Base-by-base conservation (phyloP, 2,888 invertebrate species). In the Coelogynopora nodosa region DNA sequence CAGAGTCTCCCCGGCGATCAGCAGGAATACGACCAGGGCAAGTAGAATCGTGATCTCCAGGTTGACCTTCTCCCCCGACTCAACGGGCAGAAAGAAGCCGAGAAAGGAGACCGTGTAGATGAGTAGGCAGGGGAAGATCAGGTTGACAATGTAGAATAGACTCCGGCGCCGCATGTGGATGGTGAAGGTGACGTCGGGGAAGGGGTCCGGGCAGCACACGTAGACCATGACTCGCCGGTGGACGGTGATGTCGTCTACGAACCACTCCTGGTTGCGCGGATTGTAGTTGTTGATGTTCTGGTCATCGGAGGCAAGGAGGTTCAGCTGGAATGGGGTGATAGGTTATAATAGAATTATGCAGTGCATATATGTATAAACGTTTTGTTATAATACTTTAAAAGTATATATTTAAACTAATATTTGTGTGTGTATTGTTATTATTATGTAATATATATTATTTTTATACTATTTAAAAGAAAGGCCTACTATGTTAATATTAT, bases 31-130 rank as follows among this genome's bases (percentile, higher is more conserved):
- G 91, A 98, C 98, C 92, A 99, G 94, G 89, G 98, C 97, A 91
- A 99, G 96, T 90, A 99, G 95, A 93, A 99, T 97, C 90, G 97
- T 98, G 92, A 98, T 97, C 93, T 98, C 98, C 91, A 99, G 94
- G 91, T 97, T 97, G 90, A 99, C 97, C 94, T 98, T 98, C 93
- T 98, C 98, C 67, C 98, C 98, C 1, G 97, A 97, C 93, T 98
- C 98, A 30, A 97, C 97, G 0, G 98, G 98, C 88, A 98, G 93
- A 92, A 98, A 98, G 93, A 99, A 99, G 82, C 98, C 98, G 84
- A 99, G 93, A 30, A 98, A 96, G 0, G 98, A 97, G 86, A 98
- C 93, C 92, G 97, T 97, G 2, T 97, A 97, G 88, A 98, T 95
- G n/a, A 97, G 97, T 49, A 97, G 97, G 91, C 97, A 92, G 10